These are phyloP conservation scores for Clivina fossor DNA, from an alignment of 2,888 invertebrate genomes.

Conservation along the genomic window DNA sequence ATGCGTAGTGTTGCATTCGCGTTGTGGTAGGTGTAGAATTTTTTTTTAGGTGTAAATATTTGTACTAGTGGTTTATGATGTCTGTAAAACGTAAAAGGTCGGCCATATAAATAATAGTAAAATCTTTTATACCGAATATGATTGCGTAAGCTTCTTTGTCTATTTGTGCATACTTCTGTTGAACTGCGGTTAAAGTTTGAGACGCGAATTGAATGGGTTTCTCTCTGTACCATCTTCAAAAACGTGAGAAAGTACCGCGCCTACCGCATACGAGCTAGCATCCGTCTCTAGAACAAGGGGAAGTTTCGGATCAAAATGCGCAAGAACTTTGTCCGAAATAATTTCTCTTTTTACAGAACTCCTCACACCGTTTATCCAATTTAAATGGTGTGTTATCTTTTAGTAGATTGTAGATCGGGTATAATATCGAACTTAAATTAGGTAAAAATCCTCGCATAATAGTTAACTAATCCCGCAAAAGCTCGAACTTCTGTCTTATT, in stretches of 20 bases:
- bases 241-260: slow-evolving; percentile 45
- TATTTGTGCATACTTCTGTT: slow-evolving; percentile 43
- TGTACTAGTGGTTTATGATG: too few species aligned
- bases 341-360: slow-evolving; percentile 39
- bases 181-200: slow-evolving; percentile 41
- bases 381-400: slow-evolving; percentile 37
- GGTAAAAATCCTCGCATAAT: slow-evolving; percentile 45
- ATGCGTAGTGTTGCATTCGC: too few species aligned
- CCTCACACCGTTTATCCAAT: slow-evolving; percentile 38
- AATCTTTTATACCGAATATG: slow-evolving; percentile 47
- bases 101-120: too few species aligned
- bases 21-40: too few species aligned
- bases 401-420: slow-evolving; percentile 42
- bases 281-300: slow-evolving; percentile 39
- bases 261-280: slow-evolving; percentile 39
- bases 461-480: slow-evolving; percentile 44
- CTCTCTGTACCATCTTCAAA: slow-evolving; percentile 45
- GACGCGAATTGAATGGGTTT: slow-evolving; percentile 48
- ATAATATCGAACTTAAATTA: slow-evolving; percentile 41
- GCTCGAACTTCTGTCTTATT: slow-evolving; percentile 42
- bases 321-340: slow-evolving; percentile 38
- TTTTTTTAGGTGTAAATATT: too few species aligned
- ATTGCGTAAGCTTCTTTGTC: slow-evolving; percentile 46
- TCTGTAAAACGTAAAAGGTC: too few species aligned
- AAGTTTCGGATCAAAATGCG: slow-evolving; percentile 40